These are phyloP conservation scores for Scyliorhinus canicula DNA, from an alignment of 2,797 vertebrate genomes.

Conservation along the genomic window DNA sequence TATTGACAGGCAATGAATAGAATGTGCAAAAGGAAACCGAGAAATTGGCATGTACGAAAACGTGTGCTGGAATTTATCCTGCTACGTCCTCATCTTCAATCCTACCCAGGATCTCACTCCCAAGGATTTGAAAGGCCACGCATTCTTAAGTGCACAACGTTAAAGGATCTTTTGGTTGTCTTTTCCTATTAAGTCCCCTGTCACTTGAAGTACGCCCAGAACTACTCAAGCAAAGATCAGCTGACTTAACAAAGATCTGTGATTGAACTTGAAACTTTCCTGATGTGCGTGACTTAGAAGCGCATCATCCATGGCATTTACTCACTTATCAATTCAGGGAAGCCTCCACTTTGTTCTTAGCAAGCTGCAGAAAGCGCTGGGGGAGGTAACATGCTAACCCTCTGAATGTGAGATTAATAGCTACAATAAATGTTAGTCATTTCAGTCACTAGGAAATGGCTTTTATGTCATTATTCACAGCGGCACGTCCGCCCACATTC, in stretches of 20 bases:
- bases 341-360: background rate
- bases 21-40: background rate
- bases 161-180: background rate
- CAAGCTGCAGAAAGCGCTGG: background rate
- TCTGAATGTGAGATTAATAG: conserved; percentile 13
- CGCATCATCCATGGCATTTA: background rate
- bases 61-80: background rate
- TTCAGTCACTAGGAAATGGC: background rate
- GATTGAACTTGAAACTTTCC: background rate
- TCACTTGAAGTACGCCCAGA: background rate
- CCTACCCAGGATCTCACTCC: background rate
- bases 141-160: background rate
- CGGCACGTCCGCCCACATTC: background rate
- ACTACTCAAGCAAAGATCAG: background rate
- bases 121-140: background rate
- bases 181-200: background rate
- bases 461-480: conserved; percentile 5
- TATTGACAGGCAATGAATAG: background rate
- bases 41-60: background rate
- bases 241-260: background rate
- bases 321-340: background rate
- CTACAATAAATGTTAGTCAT: background rate
- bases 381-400: background rate
- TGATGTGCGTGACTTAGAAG: background rate
- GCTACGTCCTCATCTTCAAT: background rate